Percentiles rank a stretch among this genome's conserved stretches.
Conservation (phyloP, 2,888 invertebrate species). For the Leptinotarsa tumamoca region DNA sequence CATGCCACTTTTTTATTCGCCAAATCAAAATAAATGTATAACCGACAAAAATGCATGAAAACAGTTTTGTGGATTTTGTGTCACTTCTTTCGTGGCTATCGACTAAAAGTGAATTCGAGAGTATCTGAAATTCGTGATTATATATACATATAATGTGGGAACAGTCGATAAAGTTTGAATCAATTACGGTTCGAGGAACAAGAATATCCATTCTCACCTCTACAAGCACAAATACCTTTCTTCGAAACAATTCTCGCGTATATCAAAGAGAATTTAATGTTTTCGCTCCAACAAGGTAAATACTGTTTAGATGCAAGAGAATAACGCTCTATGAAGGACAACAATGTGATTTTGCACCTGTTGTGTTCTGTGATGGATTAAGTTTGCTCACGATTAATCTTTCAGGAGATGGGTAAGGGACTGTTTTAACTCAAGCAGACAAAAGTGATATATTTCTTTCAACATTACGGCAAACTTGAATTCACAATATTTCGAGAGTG, state of each 20-base stretch:
- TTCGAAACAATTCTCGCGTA: not conserved
- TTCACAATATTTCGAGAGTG: too few species aligned
- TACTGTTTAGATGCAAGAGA: not conserved
- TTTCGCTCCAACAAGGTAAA: not conserved
- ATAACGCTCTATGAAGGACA: not conserved
- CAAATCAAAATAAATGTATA: too few species aligned
- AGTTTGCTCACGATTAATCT: slow-evolving; percentile 5
- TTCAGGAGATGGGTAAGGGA: not conserved
- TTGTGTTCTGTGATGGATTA: slow-evolving; percentile 12
- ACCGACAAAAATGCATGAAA: too few species aligned
- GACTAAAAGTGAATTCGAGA: too few species aligned
- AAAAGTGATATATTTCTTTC: not conserved
- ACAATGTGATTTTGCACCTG: slow-evolving; percentile 18
- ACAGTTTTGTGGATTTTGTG: too few species aligned
- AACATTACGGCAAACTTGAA: too few species aligned
- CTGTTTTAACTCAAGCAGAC: not conserved
- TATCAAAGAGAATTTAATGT: slow-evolving; percentile 10
- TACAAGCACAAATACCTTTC: not conserved
- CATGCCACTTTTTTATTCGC: too few species aligned
- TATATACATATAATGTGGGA: not conserved
- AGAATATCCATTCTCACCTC: not conserved
- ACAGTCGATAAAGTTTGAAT: not conserved
- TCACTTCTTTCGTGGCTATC: too few species aligned
- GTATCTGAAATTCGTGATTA: too few species aligned
- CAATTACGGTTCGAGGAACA: not conserved